Conservation (phyloP, 2,888 invertebrate genomes). For the Papilio gigon region DNA sequence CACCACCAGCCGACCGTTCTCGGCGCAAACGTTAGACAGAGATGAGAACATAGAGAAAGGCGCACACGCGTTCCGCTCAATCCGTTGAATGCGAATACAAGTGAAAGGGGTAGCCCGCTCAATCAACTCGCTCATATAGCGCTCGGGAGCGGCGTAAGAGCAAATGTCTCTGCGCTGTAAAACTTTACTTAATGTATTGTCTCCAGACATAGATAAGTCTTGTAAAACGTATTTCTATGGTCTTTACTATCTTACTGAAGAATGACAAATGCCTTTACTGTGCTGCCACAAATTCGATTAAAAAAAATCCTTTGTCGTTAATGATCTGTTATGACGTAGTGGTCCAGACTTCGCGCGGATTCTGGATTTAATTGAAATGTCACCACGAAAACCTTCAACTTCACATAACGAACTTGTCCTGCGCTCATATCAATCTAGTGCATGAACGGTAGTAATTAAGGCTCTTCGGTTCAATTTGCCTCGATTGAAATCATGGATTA, state of each 20-base stretch:
- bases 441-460: slow-evolving; percentile 48
- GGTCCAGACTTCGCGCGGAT: background rate
- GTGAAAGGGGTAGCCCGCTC: slow-evolving; percentile 80
- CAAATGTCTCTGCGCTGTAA: slow-evolving; percentile 56
- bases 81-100: slow-evolving; percentile 75
- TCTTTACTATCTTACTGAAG: background rate
- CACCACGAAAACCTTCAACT: slow-evolving; percentile 24
- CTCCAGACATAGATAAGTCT: slow-evolving; percentile 11
- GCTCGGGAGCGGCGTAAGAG: slow-evolving; percentile 54
- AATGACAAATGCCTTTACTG: background rate
- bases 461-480: slow-evolving; percentile 48
- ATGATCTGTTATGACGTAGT: background rate
- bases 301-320: background rate
- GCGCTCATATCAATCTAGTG: slow-evolving; percentile 44
- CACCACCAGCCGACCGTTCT: slow-evolving; percentile 68
- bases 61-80: slow-evolving; percentile 73
- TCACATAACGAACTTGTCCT: slow-evolving; percentile 53
- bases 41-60: slow-evolving; percentile 79
- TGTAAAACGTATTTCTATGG: slow-evolving; percentile 5
- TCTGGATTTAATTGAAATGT: slow-evolving; percentile 17
- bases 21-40: slow-evolving; percentile 72
- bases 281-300: background rate
- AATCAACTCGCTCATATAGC: slow-evolving; percentile 68
- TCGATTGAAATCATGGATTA: slow-evolving; percentile 56
- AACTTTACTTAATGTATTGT: slow-evolving; percentile 29